A percentile compares a stretch with the other conserved stretches of the same genome.
These are phyloP conservation scores for Achlya flavicornis DNA, from an alignment of 2,888 invertebrate species.

Conservation along the genomic window DNA sequence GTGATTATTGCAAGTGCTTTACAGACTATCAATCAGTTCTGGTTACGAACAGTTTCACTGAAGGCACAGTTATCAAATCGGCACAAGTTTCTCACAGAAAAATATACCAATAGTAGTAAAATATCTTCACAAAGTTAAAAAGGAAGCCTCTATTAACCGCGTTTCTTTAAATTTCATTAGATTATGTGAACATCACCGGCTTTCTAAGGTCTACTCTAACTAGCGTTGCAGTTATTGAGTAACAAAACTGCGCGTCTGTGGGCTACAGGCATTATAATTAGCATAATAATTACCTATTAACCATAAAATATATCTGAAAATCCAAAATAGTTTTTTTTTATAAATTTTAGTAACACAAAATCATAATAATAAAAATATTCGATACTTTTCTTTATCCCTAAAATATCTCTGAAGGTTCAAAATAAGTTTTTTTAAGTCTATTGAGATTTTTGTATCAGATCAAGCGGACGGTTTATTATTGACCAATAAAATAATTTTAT, in stretches of 20 bases:
- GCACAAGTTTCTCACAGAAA: not conserved
- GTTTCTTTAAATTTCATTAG: not conserved
- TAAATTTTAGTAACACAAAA: not conserved
- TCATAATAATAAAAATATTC: not conserved
- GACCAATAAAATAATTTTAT: slow-evolving; percentile 15
- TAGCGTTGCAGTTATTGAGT: not conserved
- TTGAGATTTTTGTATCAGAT: slow-evolving; percentile 17
- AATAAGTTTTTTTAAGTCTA: not conserved
- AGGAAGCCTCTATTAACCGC: not conserved
- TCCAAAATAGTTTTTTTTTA: not conserved
- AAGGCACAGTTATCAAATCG: not conserved
- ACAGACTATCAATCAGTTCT: not conserved
- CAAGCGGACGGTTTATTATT: slow-evolving; percentile 19
- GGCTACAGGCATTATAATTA: not conserved
- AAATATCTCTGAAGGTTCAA: no score
- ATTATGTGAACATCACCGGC: not conserved
- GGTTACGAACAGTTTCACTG: not conserved
- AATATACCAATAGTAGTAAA: not conserved
- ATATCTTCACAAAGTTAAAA: not conserved
- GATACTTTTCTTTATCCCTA: not conserved
- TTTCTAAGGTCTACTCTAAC: not conserved
- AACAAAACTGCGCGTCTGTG: not conserved
- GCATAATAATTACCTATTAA: not conserved
- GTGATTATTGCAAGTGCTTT: not conserved
- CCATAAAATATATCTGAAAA: not conserved